phyloP scores from a whole-genome alignment of 2,888 invertebrate species.

The Tuberolachnus salignus region DNA sequence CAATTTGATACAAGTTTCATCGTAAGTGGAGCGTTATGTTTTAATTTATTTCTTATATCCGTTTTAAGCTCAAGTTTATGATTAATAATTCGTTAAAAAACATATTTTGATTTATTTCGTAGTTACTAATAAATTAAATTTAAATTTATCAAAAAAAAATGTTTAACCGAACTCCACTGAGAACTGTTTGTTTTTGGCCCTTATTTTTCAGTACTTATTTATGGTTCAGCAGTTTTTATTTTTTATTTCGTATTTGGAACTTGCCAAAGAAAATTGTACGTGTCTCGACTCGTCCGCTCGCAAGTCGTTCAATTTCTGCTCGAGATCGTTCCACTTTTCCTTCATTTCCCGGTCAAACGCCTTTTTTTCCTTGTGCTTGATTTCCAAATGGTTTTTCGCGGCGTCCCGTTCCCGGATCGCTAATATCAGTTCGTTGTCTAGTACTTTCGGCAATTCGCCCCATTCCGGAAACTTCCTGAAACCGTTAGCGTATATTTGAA shows the following conservation, averaged over 20 bases:
- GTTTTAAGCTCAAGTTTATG: too few relatives aligned
- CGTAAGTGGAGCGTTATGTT: too few relatives aligned
- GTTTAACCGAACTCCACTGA: too few relatives aligned
- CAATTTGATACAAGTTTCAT: too few relatives aligned
- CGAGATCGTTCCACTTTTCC: conserved; percentile 36
- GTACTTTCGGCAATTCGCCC: neutral
- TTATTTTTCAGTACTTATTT: too few relatives aligned
- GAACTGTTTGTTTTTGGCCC: too few relatives aligned
- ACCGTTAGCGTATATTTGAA: neutral
- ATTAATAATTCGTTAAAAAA: too few relatives aligned
- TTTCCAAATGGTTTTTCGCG: conserved; percentile 10
- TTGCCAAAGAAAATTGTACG: conserved; percentile 31
- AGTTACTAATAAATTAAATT: too few relatives aligned
- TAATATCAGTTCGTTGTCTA: conserved; percentile 33
- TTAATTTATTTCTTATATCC: too few relatives aligned
- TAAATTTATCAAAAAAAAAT: too few relatives aligned
- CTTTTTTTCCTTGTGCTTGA: conserved; percentile 36
- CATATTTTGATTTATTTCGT: too few relatives aligned
- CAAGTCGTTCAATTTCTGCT: conserved; percentile 14
- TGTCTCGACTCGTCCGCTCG: conserved; percentile 6
- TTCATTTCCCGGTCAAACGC: conserved; percentile 23
- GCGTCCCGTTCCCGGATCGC: conserved; percentile 35
- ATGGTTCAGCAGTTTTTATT: too few relatives aligned
- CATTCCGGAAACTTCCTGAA: conserved; percentile 44
- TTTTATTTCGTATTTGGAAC: neutral